Evolutionary conservation across 2,888 invertebrate genomes (phyloP).

Genomic region (Labia minor): DNA sequence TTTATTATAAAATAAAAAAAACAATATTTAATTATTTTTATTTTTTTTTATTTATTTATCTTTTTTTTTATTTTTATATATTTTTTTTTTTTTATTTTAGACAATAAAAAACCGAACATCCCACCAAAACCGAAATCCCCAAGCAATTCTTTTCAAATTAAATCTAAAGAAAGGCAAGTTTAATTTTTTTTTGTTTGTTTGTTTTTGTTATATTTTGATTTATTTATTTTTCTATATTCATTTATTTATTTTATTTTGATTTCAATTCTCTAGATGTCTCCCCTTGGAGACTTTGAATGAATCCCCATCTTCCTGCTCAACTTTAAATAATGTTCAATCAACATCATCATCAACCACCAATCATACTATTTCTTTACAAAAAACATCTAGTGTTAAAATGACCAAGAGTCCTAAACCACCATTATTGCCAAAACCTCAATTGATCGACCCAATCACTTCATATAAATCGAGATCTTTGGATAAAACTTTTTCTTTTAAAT

Average conservation of each 20-base stretch:
- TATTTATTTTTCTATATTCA: not conserved
- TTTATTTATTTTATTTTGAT: not conserved
- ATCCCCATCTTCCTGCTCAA: not conserved
- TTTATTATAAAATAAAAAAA: too few relatives aligned
- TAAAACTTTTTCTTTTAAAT: not conserved
- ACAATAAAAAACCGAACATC: constrained; percentile 8
- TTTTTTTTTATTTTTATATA: not conserved
- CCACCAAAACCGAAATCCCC: constrained; percentile 1
- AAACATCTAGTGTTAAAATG: not conserved
- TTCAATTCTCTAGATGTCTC: not conserved
- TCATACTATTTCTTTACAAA: not conserved
- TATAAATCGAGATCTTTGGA: not conserved
- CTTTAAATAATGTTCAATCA: not conserved
- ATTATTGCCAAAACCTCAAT: constrained; percentile 23
- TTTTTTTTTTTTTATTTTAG: not conserved
- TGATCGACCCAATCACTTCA: not conserved
- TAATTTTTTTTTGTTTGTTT: not conserved
- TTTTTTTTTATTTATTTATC: not conserved
- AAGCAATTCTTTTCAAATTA: not conserved
- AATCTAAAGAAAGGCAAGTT: constrained; percentile 1
- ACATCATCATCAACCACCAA: not conserved
- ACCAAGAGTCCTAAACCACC: constrained; percentile 21
- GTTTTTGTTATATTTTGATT: not conserved
- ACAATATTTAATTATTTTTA: not conserved
- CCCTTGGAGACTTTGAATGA: not conserved